phyloP scores from a whole-genome alignment of 2,797 vertebrate species.

The Helarctos malayanus region DNA sequence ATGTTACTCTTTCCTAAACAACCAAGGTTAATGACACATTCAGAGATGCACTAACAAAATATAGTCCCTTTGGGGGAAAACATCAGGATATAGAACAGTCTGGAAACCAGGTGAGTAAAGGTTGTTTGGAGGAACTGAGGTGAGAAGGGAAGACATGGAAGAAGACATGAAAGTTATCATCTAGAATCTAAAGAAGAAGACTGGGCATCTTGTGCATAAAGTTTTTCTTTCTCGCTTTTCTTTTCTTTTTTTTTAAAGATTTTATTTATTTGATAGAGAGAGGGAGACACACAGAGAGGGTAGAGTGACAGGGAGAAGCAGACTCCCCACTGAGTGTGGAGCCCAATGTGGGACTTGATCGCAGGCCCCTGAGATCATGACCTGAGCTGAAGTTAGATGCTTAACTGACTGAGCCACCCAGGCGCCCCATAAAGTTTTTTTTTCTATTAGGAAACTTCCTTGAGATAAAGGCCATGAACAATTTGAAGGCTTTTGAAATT shows the following conservation, averaged over 20 bases:
- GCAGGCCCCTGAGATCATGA: not conserved
- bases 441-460: not conserved
- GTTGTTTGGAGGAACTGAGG: not conserved
- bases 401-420: not conserved
- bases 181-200: not conserved
- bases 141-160: not conserved
- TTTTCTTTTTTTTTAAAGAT: not conserved
- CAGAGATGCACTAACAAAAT: not conserved
- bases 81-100: not conserved
- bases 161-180: not conserved
- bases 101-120: not conserved
- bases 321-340: not conserved
- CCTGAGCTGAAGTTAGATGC: not conserved
- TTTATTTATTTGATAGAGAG: not conserved
- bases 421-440: not conserved
- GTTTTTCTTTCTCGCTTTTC: not conserved
- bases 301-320: not conserved
- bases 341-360: not conserved
- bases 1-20: conserved; percentile 37
- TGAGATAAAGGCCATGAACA: not conserved
- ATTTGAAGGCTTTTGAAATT: conserved; percentile 54
- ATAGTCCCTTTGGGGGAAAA: not conserved
- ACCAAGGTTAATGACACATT: conserved; percentile 48
- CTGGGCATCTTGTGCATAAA: not conserved
- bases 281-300: too few species aligned